These are phyloP conservation scores for Stomatorhinus ivindoensis DNA, from an alignment of 2,113 vertebrate genomes.

Conservation along the genomic window DNA sequence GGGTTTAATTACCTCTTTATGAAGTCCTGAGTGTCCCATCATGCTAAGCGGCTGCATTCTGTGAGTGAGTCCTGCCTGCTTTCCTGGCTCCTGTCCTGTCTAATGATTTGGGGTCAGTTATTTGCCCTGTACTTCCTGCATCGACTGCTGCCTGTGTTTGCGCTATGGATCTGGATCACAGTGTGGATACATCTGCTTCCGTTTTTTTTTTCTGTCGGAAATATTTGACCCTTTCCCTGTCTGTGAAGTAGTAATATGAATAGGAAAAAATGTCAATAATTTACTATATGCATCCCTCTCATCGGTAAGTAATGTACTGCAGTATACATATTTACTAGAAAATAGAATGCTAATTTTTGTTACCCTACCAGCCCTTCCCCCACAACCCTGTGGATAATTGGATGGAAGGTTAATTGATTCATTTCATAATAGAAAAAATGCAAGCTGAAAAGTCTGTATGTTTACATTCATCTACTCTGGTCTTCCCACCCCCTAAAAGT, in stretches of 20 bases:
- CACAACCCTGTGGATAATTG: background rate
- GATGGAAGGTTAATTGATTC: background rate
- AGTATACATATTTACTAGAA: background rate
- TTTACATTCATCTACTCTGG: background rate
- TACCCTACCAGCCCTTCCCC: background rate
- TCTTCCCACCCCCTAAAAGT: background rate
- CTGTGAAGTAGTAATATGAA: background rate
- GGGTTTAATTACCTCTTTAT: background rate
- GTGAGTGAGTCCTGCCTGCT: background rate
- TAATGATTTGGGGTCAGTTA: background rate
- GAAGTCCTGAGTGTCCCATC: background rate
- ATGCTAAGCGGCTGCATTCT: background rate
- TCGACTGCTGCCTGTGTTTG: background rate
- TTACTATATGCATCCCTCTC: background rate
- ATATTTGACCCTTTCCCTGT: background rate
- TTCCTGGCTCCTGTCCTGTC: background rate
- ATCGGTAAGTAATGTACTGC: background rate
- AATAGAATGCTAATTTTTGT: background rate
- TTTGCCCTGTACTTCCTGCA: background rate
- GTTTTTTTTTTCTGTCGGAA: background rate
- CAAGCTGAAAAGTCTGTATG: background rate
- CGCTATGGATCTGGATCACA: background rate
- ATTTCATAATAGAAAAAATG: background rate
- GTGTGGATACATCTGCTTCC: background rate
- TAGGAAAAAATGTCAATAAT: background rate